Percentiles rank a stretch among this genome's conserved stretches.
Conservation (phyloP, 2,797 vertebrate species). For the Fistularia tabacaria region DNA sequence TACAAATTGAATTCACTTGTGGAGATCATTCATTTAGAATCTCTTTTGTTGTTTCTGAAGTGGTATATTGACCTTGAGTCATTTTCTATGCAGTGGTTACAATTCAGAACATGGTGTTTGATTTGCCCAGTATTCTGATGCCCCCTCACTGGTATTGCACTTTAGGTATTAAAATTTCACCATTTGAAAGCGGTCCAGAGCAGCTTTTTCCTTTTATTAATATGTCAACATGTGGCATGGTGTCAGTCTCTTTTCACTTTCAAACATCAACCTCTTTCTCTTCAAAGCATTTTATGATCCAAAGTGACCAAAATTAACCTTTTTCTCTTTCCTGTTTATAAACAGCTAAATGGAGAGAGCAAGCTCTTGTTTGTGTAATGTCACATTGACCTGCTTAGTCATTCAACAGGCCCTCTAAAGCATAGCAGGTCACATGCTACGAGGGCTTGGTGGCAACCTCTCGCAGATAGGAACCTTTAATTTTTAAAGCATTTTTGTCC, state of each 20-base stretch:
- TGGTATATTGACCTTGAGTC: slow-evolving; percentile 17
- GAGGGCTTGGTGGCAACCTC: slow-evolving; percentile 51
- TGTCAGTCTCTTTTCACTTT: slow-evolving; percentile 57
- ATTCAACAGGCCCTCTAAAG: slow-evolving; percentile 62
- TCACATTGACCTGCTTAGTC: slow-evolving; percentile 68
- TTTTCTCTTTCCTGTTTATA: slow-evolving; percentile 58
- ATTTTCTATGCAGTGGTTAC: slow-evolving; percentile 58
- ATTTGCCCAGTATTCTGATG: slow-evolving; percentile 49
- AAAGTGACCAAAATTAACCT: slow-evolving; percentile 73
- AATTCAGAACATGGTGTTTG: slow-evolving; percentile 67
- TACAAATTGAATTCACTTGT: neutral
- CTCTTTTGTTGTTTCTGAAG: slow-evolving; percentile 9
- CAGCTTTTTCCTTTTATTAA: slow-evolving; percentile 69
- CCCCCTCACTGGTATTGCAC: slow-evolving; percentile 43
- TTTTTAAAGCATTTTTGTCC: slow-evolving; percentile 76
- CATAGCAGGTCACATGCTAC: slow-evolving; percentile 40
- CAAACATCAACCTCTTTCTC: slow-evolving; percentile 59
- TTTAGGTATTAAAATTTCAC: slow-evolving; percentile 57
- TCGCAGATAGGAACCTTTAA: slow-evolving; percentile 72
- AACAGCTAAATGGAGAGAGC: slow-evolving; percentile 37
- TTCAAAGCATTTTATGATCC: slow-evolving; percentile 52
- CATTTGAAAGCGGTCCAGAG: slow-evolving; percentile 64
- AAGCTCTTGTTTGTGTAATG: slow-evolving; percentile 66
- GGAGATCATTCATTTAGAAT: neutral
- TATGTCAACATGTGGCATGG: slow-evolving; percentile 52